Base-by-base conservation (phyloP, 2,113 vertebrate species). In the Panthera uncia region DNA sequence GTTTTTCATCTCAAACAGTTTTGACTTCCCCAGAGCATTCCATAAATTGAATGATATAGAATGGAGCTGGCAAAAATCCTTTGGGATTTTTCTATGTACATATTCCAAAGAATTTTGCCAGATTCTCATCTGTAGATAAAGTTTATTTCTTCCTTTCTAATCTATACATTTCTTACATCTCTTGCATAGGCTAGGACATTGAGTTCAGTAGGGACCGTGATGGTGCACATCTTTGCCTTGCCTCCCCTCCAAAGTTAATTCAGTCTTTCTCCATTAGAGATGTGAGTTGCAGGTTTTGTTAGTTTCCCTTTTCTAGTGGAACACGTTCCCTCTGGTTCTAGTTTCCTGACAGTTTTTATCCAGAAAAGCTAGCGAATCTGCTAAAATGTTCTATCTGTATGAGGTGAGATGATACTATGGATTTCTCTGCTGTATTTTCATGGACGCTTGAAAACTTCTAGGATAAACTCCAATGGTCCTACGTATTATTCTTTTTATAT, bases 131-230 rank as follows among this genome's bases (percentile, higher is more conserved):
- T 65, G 15, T 48, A 45, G 41, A 74, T 74, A 74, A 19, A 73
- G n/a, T 74, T 41, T 74, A 74, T 86, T 66, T 55, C 9, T 68
- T 69, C 27, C 7, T 79, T 93, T 80, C 25, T 48, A 48, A 33
- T 16, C 16, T 16, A 8, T 25, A 41, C 19, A 1, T 7, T 2
- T 0, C 1, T 1, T 5, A 9, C 57, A 48, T 68, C 11, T 57
- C 38, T 93, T 69, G 18, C 4, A 19, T 7, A 1, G 1, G 8
- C 33, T 27, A 16, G 15, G 10, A 31, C 33, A 2, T 48, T 25
- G 12, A 66, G 25, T 48, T 66, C 19, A 81, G 10, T 38, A 38
- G 5, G 10, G 86, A 9, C 14, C 13, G 12, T 55, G 36, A 55
- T 7, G 16, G 31, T 27, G 0, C 11, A 23, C 5, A 31, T 45